Evolutionary conservation across 2,113 vertebrate species (phyloP).

Genomic region (Hemicordylus capensis): DNA sequence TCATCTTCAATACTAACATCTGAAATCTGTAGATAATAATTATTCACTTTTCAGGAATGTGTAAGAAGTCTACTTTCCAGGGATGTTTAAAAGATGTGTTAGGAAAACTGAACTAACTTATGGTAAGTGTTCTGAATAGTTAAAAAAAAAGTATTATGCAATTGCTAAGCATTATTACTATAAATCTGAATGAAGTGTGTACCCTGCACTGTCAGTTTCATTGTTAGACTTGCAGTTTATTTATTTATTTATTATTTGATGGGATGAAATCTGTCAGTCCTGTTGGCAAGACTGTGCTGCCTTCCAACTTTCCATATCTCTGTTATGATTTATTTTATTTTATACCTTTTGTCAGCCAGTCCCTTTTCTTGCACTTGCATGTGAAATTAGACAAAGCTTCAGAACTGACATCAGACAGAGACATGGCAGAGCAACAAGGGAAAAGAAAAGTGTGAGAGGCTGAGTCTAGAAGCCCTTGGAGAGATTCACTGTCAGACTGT

Average conservation of each 20-base stretch:
- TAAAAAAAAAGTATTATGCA: not conserved
- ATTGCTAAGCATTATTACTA: not conserved
- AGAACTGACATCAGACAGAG: conserved; percentile 19
- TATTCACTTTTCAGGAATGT: too few relatives aligned
- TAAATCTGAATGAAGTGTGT: fast-evolving
- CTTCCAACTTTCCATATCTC: not conserved
- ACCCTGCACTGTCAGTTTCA: not conserved
- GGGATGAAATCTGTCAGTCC: not conserved
- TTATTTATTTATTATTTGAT: too few relatives aligned
- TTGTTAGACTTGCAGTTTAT: not conserved
- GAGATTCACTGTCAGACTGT: conserved; percentile 55
- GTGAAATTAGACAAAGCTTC: conserved; percentile 47
- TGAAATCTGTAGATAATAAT: too few relatives aligned
- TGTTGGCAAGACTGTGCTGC: not conserved
- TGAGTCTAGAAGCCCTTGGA: conserved; percentile 34
- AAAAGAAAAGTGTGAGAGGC: conserved; percentile 6
- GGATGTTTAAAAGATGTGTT: too few relatives aligned
- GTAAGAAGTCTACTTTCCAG: too few relatives aligned
- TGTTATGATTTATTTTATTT: conserved; percentile 3
- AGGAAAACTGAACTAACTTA: not conserved
- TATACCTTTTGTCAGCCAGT: not conserved
- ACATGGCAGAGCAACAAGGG: conserved; percentile 17
- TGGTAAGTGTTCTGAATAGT: not conserved
- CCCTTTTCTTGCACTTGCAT: conserved; percentile 38
- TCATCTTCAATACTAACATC: too few relatives aligned